Evolutionary conservation across 2,113 vertebrate species (phyloP), one percentile per base, ranked within the genome.

Genomic region (Neopipo cinnamomea): DNA sequence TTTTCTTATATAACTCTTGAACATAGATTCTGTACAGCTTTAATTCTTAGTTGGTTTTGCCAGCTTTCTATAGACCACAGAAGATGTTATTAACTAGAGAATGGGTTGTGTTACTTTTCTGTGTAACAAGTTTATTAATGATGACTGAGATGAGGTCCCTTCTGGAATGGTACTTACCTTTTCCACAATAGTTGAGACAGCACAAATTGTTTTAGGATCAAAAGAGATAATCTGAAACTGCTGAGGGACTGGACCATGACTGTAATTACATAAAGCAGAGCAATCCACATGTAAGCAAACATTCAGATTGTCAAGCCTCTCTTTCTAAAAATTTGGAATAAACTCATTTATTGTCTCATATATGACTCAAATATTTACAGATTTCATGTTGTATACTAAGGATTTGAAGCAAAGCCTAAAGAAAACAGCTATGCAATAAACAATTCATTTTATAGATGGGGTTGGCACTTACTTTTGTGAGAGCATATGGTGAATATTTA

Each of bases 401-500:
- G 79, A 72, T 78, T 76, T 66, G 58, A 94, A 90, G 59, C 35
- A 82, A 95, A 93, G 50, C 52, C 85, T 77, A 80, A 93, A 77
- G 72, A 85, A 95, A 88, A 58, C 50, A 90, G 30, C 27, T 47
- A 91, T 3, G 27, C 61, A 71, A 81, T 74, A 72, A 92, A 80
- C 55, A 76, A 49, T 79, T 90, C 16, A 33, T 85, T 95, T 91
- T 89, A 81, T 65, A 87, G 52, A 46, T 61, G 39, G 14, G n/a
- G 17, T 53, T 93, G 76, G 41, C 56, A n/a, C 47, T 56, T 61
- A 22, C 22, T 96, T 95, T 91, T 90, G 81, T 49, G 56, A 58
- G 85, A 92, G 28, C 96, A 91, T 94, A 87, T 90, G 92, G 95
- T 84, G 91, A 91, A 81, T 88, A 77, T 96, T 97, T 92, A 87